phyloP scores from a whole-genome alignment of 2,888 invertebrate species.

The Melangyna quadrimaculata region DNA sequence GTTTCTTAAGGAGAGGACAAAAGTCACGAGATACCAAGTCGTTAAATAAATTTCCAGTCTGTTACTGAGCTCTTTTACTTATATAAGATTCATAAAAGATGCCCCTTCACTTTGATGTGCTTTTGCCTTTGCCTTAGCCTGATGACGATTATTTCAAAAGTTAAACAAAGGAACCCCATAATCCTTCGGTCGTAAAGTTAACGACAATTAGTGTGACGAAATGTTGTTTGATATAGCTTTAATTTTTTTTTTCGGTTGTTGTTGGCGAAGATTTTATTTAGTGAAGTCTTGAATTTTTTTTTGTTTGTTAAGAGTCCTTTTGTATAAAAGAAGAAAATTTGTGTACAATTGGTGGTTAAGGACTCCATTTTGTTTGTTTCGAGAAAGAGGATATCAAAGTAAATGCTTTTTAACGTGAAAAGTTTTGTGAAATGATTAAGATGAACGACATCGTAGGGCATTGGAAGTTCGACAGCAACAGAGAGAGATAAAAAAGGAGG shows the following conservation, averaged over 20 bases:
- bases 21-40: slow-evolving; percentile 50
- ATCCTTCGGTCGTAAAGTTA: slow-evolving; percentile 59
- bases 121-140: too few species aligned
- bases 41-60: slow-evolving; percentile 49
- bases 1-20: not conserved
- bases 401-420: slow-evolving; percentile 45
- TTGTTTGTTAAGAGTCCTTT: not conserved
- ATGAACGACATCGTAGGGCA: slow-evolving; percentile 9
- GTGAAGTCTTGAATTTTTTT: not conserved
- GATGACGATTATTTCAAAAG: not conserved
- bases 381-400: slow-evolving; percentile 5
- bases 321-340: not conserved
- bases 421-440: slow-evolving; percentile 43
- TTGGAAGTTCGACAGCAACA: slow-evolving; percentile 4
- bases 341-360: slow-evolving; percentile 10
- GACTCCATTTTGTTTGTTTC: slow-evolving; percentile 11
- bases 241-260: not conserved
- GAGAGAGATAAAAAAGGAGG: slow-evolving; percentile 2
- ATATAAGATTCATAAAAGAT: slow-evolving; percentile 11
- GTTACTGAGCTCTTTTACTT: not conserved
- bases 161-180: slow-evolving; percentile 12
- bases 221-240: slow-evolving; percentile 60
- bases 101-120: not conserved
- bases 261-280: not conserved
- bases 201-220: slow-evolving; percentile 70